phyloP scores from a whole-genome alignment of 2,797 vertebrate genomes.

The Sphenodon punctatus region DNA sequence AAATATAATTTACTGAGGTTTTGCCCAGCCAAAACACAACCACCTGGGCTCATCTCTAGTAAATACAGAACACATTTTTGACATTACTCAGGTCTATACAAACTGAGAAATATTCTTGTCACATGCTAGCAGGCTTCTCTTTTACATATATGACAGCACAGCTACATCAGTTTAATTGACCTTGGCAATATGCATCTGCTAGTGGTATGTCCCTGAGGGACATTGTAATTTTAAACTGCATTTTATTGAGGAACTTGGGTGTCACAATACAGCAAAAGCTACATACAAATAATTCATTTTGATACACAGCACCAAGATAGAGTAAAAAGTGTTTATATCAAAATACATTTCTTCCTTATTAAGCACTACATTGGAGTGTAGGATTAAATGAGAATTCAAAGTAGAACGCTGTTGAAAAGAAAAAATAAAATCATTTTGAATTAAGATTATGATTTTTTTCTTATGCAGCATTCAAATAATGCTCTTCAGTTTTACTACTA shows the following conservation, averaged over 20 bases:
- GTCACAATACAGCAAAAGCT: constrained; percentile 60
- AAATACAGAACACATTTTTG: constrained; percentile 44
- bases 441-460: not conserved
- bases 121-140: constrained; percentile 64
- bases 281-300: constrained; percentile 17
- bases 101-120: constrained; percentile 66
- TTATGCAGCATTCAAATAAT: not conserved
- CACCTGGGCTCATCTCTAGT: not conserved
- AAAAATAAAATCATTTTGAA: constrained; percentile 32
- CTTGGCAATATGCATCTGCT: constrained; percentile 82
- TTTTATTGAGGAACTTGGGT: constrained; percentile 59
- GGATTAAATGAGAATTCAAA: too few species aligned
- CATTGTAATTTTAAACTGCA: constrained; percentile 45
- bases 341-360: constrained; percentile 29
- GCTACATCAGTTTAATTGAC: constrained; percentile 83
- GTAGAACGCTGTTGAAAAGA: constrained; percentile 42
- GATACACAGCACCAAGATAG: constrained; percentile 39
- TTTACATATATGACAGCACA: constrained; percentile 71
- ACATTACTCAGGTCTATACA: constrained; percentile 62
- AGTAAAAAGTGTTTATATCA: constrained; percentile 53
- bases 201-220: constrained; percentile 67
- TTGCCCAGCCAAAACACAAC: not conserved
- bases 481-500: not conserved
- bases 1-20: not conserved
- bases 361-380: constrained; percentile 45